A percentile compares a stretch with the other conserved stretches of the same genome.
phyloP scores from a whole-genome alignment of 2,797 vertebrate species.

The Danio choprae region DNA sequence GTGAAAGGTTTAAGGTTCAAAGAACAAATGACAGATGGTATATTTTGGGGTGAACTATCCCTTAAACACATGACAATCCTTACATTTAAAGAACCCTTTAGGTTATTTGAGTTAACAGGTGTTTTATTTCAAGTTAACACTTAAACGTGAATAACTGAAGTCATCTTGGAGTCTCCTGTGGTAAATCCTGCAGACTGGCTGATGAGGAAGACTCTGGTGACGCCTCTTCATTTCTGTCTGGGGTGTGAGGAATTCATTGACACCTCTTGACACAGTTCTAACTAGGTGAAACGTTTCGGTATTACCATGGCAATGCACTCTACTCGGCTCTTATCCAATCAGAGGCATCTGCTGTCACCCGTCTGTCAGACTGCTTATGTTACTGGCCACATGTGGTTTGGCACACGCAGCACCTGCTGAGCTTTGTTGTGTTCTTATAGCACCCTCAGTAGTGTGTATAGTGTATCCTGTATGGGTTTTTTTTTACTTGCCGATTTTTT shows the following conservation, averaged over 20 bases:
- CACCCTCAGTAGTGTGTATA: not conserved
- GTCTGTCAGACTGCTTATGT: not conserved
- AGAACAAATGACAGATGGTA: too few species aligned
- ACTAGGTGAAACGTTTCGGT: constrained; percentile 27
- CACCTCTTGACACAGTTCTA: constrained; percentile 35
- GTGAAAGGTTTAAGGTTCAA: too few species aligned
- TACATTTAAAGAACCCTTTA: not conserved
- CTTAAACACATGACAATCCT: not conserved
- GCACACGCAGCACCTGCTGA: not conserved
- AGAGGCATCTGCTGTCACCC: constrained; percentile 11
- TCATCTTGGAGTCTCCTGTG: not conserved
- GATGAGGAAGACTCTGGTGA: constrained; percentile 8
- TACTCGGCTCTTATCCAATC: constrained; percentile 22
- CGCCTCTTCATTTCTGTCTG: not conserved
- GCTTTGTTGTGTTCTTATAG: not conserved
- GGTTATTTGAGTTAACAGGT: not conserved
- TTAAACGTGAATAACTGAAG: too few species aligned
- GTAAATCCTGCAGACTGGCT: not conserved
- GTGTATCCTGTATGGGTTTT: not conserved
- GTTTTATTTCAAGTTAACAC: not conserved
- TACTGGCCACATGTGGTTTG: constrained; percentile 31
- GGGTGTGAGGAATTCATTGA: constrained; percentile 29
- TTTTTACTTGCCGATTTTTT: not conserved
- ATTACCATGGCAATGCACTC: constrained; percentile 37
- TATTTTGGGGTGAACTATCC: too few species aligned